Conservation (phyloP, 30 jellyfish, hydroid and myxozoan genomes). For the Hydractinia echinata region DNA sequence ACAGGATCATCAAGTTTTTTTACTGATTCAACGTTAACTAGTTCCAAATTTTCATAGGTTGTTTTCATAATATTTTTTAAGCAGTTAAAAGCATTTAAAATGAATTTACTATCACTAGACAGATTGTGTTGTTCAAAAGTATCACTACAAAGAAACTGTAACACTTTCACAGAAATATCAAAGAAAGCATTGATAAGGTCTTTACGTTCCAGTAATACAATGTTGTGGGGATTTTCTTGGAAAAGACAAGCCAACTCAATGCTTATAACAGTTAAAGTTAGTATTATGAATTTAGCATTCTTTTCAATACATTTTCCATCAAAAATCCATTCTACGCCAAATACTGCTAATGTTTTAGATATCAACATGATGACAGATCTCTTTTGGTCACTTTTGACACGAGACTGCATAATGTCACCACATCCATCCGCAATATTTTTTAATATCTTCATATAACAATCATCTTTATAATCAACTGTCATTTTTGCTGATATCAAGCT, state of each 20-base stretch:
- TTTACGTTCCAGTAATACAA: not conserved
- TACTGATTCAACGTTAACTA: not conserved
- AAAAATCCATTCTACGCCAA: conserved; percentile 6
- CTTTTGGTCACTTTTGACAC: not conserved
- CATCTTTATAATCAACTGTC: too few relatives aligned
- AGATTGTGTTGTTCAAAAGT: not conserved
- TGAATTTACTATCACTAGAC: not conserved
- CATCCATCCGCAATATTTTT: not conserved
- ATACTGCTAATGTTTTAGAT: not conserved
- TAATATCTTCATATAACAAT: not conserved
- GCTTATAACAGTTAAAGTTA: not conserved
- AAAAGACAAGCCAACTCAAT: conserved; percentile 10
- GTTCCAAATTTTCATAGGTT: not conserved
- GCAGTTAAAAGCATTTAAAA: not conserved
- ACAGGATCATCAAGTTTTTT: not conserved
- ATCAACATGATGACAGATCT: not conserved
- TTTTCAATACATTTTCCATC: not conserved
- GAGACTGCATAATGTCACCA: not conserved
- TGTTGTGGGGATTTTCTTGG: not conserved
- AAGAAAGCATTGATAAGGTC: not conserved
- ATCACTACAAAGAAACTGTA: not conserved
- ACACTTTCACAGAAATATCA: not conserved
- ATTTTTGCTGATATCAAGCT: too few relatives aligned
- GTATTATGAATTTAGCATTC: not conserved
- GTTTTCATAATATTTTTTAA: conserved; percentile 11